Evolutionary conservation across 2,113 vertebrate genomes (phyloP), one percentile per base, ranked within the genome.

Genomic region (Sander vitreus): DNA sequence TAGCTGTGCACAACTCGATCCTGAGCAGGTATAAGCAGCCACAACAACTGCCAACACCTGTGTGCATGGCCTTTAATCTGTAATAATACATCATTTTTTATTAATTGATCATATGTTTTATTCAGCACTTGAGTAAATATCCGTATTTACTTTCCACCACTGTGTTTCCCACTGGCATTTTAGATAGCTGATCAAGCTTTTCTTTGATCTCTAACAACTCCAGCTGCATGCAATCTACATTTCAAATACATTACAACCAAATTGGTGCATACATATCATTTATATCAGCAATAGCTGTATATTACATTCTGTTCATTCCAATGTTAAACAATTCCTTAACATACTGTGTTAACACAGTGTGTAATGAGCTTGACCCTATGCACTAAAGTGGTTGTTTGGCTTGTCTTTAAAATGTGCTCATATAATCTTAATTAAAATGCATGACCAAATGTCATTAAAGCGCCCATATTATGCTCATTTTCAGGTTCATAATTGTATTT

Each of bases 381-480:
- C 67, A 45, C 60, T 53, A 18, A 58, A 76, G 11, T n/a, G 19
- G 16, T 27, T 62, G 25, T 63, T 70, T 43, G 68, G 43, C 8
- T 19, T 70, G 39, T 36, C 47, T 78, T 78, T 60, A 70, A 51
- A 7, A 78, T 78, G 64, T 60, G 47, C 67, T 72, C 54, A n/a
- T 71, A 11, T 53, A 51, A 58, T 53, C 68, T 66, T 65, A 65
- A 78, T 78, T 64, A 57, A 75, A 77, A 69, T 53, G 39, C 45
- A 59, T 80, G 58, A 84, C 54, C 50, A 58, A 30, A 59, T 68
- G 65, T 55, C 12, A 59, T 48, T 80, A n/a, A n/a, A n/a, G n/a
- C n/a, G n/a, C n/a, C n/a, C n/a, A n/a, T n/a, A n/a, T n/a, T n/a
- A n/a, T n/a, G n/a, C n/a, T n/a, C n/a, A n/a, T n/a, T n/a, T n/a